Evolutionary conservation across 2,888 invertebrate species (phyloP).

Genomic region (Itoplectis maculator): DNA sequence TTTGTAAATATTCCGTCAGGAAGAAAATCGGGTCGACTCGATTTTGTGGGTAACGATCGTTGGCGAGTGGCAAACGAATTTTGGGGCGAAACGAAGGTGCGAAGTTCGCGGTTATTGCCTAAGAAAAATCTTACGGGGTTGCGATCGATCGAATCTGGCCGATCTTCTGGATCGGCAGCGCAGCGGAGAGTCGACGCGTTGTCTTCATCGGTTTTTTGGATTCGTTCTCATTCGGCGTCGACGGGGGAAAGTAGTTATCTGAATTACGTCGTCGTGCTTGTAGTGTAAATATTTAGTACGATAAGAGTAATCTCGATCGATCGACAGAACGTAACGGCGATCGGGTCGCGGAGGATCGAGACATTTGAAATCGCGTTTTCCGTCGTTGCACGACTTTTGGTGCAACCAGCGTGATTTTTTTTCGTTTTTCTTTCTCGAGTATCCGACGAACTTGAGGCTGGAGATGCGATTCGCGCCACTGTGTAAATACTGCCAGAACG

Average conservation of each 20-base stretch:
- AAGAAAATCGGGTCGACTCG: not conserved
- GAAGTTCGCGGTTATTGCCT: not conserved
- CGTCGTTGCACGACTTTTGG: not conserved
- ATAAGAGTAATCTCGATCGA: conserved; percentile 32
- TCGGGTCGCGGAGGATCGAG: conserved; percentile 25
- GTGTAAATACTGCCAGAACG: conserved; percentile 66
- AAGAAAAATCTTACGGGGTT: too few species aligned
- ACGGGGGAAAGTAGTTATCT: conserved; percentile 31
- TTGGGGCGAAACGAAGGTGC: too few species aligned
- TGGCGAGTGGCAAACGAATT: too few species aligned
- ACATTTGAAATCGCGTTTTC: not conserved
- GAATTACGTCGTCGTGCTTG: conserved; percentile 63
- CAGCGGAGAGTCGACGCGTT: not conserved
- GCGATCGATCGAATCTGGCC: too few species aligned
- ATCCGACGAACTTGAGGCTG: conserved; percentile 14
- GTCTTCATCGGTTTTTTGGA: not conserved
- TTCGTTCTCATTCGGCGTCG: not conserved
- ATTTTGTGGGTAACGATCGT: too few species aligned
- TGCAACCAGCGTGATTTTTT: not conserved
- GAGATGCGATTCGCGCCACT: conserved; percentile 45
- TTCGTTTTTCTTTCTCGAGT: too few species aligned
- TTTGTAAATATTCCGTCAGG: conserved; percentile 75
- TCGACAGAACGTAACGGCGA: conserved; percentile 38
- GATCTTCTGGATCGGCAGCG: not conserved
- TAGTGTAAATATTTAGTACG: conserved; percentile 63